Conservation (phyloP, 35 echinoderm and acorn worm species). For the Holothuria glaberrima region DNA sequence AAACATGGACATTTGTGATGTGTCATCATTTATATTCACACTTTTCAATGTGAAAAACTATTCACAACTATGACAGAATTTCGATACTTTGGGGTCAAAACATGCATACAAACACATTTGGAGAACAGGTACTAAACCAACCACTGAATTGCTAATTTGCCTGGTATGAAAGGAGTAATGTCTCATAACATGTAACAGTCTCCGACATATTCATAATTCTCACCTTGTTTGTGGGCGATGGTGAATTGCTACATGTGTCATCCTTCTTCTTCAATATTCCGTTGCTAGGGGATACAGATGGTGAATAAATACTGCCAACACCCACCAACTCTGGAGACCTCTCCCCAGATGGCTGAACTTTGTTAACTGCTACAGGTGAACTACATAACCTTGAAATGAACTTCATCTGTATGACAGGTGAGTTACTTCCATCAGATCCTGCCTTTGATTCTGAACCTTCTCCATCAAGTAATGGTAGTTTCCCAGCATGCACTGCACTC, state of each 20-base stretch:
- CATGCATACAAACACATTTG: too few species aligned
- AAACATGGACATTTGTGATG: too few species aligned
- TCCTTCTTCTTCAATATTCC: conserved; percentile 89
- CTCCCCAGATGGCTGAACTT: background rate
- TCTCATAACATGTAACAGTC: background rate
- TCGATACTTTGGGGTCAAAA: too few species aligned
- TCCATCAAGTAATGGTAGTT: background rate
- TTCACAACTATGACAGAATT: too few species aligned
- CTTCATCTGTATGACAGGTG: conserved; percentile 79
- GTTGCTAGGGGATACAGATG: conserved; percentile 77
- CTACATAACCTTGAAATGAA: conserved; percentile 52
- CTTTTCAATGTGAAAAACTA: too few species aligned
- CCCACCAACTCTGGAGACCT: conserved; percentile 48
- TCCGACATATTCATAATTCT: conserved; percentile 18
- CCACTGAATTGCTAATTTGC: too few species aligned
- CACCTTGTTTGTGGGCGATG: conserved; percentile 94
- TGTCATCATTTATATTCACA: too few species aligned
- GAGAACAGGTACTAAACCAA: too few species aligned
- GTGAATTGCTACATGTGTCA: conserved; percentile 61
- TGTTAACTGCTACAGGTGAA: conserved; percentile 55
- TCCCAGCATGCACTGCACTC: conserved; percentile 30
- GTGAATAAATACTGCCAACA: conserved; percentile 81
- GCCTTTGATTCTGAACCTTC: background rate
- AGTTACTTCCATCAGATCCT: background rate
- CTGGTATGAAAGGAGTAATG: too few species aligned